Conservation (phyloP, 2,113 vertebrate genomes). For the Rhinopomastus cyanomelas region DNA sequence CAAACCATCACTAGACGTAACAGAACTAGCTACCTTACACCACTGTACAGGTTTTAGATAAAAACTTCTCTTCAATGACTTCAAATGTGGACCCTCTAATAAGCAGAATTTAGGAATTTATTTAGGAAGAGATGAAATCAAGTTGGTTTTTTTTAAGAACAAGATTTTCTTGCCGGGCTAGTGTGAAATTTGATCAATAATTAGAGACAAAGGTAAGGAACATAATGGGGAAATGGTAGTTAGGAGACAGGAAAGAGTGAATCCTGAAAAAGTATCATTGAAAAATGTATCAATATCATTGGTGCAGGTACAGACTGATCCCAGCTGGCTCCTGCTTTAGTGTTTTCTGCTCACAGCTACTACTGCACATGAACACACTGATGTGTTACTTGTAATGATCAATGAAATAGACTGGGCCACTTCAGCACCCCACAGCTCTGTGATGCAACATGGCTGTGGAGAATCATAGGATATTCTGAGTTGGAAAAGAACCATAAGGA, state of each 20-base stretch:
- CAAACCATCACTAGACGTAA: no score
- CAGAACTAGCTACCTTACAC: no score
- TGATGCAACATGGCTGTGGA: not conserved
- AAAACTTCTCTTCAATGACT: no score
- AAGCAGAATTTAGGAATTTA: no score
- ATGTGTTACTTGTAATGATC: not conserved
- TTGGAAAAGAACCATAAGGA: not conserved
- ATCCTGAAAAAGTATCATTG: not conserved
- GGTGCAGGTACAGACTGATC: not conserved
- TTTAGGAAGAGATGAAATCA: no score
- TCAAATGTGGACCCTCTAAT: no score
- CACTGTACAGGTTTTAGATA: no score
- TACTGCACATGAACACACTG: not conserved
- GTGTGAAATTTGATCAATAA: no score
- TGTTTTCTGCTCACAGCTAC: not conserved
- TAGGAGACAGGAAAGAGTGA: not conserved
- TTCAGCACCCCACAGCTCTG: not conserved
- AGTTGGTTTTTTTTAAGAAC: no score
- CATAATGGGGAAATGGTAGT: not conserved
- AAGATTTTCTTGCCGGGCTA: no score
- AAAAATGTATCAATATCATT: not conserved
- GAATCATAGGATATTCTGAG: not conserved
- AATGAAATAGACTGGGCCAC: not conserved
- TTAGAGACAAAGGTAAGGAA: not conserved
- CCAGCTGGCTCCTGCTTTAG: not conserved